A percentile compares a stretch with the other conserved stretches of the same genome.
These are phyloP conservation scores for Gnatocerus cornutus DNA, from an alignment of 2,888 invertebrate genomes.

Conservation along the genomic window DNA sequence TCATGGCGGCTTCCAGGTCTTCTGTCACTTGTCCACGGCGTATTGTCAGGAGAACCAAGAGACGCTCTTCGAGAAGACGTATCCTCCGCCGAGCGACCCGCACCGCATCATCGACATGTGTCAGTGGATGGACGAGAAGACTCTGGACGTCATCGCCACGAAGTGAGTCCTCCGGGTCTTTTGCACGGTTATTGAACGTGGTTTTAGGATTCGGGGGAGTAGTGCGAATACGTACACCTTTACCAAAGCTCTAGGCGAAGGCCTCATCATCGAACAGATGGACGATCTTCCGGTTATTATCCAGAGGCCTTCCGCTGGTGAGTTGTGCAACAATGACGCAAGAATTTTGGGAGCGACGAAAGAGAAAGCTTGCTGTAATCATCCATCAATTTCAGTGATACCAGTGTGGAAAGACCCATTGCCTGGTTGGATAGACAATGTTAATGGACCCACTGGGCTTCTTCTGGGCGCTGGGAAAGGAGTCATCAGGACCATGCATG, in stretches of 20 bases:
- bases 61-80: slow-evolving; percentile 85
- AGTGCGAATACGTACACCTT: slow-evolving; percentile 95
- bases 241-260: slow-evolving; percentile 93
- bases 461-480: slow-evolving; percentile 89
- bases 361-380: not conserved
- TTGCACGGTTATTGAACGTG: not conserved
- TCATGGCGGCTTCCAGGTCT: slow-evolving; percentile 72
- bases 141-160: slow-evolving; percentile 76
- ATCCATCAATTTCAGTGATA: slow-evolving; percentile 75
- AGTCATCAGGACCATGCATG: slow-evolving; percentile 89
- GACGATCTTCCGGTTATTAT: slow-evolving; percentile 85
- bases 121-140: slow-evolving; percentile 83
- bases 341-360: not conserved
- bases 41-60: slow-evolving; percentile 91
- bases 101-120: slow-evolving; percentile 81
- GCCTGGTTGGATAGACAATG: slow-evolving; percentile 93
- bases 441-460: slow-evolving; percentile 90
- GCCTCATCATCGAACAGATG: slow-evolving; percentile 85
- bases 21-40: slow-evolving; percentile 89
- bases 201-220: slow-evolving; percentile 74
- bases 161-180: slow-evolving; percentile 67
- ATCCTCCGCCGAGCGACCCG: slow-evolving; percentile 84
- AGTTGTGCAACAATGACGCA: slow-evolving; percentile 4
- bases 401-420: slow-evolving; percentile 88
- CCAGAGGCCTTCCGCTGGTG: slow-evolving; percentile 86